Percentiles rank a stretch among this genome's conserved stretches.
Conservation (phyloP, 2,113 vertebrate genomes). For the Psilopogon haemacephalus region DNA sequence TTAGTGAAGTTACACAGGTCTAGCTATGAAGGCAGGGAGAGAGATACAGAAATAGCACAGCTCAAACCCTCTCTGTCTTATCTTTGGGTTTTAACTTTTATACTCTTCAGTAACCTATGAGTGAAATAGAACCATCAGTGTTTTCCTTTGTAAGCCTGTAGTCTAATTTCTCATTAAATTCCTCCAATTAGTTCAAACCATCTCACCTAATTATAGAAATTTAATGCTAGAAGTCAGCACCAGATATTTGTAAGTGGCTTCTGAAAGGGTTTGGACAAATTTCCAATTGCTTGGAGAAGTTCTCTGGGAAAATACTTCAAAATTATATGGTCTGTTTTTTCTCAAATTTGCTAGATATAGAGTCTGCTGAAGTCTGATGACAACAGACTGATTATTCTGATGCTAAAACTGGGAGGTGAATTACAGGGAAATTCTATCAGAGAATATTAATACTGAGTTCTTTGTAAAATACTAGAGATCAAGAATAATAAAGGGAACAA, state of each 20-base stretch:
- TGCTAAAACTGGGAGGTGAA: background rate
- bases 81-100: no score
- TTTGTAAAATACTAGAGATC: background rate
- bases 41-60: no score
- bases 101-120: no score
- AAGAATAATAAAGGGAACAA: background rate
- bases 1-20: no score
- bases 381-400: background rate
- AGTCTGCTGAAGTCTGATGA: background rate
- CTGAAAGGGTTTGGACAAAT: background rate
- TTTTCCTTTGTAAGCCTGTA: no score
- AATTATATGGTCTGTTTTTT: background rate
- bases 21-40: no score
- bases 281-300: background rate
- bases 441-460: background rate
- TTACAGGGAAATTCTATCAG: background rate
- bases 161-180: no score
- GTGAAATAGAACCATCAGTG: no score
- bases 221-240: background rate
- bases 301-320: constrained; percentile 2
- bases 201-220: background rate
- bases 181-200: no score
- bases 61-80: no score
- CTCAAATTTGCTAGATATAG: background rate
- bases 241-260: background rate